phyloP scores from a whole-genome alignment of 2,113 vertebrate species.

The Coptodon rendalli region DNA sequence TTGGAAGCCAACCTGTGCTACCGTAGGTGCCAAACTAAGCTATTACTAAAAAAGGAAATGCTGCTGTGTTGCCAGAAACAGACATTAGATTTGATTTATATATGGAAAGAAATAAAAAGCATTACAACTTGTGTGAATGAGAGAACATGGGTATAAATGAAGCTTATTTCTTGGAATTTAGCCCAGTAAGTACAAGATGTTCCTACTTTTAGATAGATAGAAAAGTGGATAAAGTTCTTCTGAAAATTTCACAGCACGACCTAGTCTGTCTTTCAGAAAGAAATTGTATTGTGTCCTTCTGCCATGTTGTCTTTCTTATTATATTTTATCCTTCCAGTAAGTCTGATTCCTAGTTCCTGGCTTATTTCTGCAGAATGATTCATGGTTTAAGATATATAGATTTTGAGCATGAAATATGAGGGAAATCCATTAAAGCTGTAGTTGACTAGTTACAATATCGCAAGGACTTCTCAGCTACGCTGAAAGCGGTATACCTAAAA shows the following conservation, averaged over 20 bases:
- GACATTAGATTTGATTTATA: neutral
- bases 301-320: slow-evolving; percentile 9
- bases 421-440: slow-evolving; percentile 2
- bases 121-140: neutral
- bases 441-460: slow-evolving; percentile 3
- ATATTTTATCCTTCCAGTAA: slow-evolving; percentile 11
- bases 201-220: neutral
- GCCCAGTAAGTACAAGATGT: neutral
- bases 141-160: neutral
- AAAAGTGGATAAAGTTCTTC: neutral
- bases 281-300: slow-evolving; percentile 27
- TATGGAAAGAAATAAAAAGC: neutral
- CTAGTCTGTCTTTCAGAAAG: neutral
- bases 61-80: neutral
- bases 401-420: slow-evolving; percentile 9
- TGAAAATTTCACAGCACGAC: neutral
- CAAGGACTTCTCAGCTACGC: neutral
- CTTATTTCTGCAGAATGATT: slow-evolving; percentile 41
- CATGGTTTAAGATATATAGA: slow-evolving; percentile 35
- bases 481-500: neutral
- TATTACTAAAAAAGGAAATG: neutral
- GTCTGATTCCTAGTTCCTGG: slow-evolving; percentile 23
- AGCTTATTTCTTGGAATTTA: neutral
- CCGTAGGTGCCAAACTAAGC: neutral
- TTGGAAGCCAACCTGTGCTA: neutral